These are phyloP conservation scores for Laupala kohalensis DNA, from an alignment of 1,140 invertebrate species.

Conservation along the genomic window DNA sequence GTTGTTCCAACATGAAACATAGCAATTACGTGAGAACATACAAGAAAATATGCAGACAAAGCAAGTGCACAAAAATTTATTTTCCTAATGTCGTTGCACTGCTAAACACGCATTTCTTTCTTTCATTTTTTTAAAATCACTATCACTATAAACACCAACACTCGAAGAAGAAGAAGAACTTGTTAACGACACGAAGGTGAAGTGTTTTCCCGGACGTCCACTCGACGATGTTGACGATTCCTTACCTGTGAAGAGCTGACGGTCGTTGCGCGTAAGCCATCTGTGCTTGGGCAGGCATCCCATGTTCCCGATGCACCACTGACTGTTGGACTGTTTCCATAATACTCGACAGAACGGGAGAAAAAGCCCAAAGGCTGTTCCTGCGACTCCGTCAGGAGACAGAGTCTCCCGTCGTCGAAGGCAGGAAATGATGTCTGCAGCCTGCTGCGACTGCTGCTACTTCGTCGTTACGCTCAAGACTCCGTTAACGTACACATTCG, in stretches of 20 bases:
- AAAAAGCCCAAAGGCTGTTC: background rate
- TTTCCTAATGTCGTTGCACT: no score
- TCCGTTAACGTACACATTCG: background rate
- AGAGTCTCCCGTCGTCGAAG: background rate
- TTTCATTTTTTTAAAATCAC: no score
- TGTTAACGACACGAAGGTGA: no score
- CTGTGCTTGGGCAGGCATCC: conserved; percentile 21
- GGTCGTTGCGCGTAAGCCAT: conserved; percentile 20
- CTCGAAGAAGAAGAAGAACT: no score
- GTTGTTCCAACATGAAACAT: no score
- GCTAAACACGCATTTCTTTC: no score
- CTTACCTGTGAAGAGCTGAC: conserved; percentile 20
- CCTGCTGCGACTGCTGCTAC: background rate
- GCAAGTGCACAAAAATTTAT: no score
- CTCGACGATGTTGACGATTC: no score
- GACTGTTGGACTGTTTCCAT: conserved; percentile 13
- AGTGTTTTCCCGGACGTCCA: no score
- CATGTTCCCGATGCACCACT: conserved; percentile 21
- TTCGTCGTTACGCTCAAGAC: background rate
- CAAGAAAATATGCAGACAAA: no score
- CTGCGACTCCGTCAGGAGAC: background rate
- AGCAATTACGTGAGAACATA: no score
- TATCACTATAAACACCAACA: no score
- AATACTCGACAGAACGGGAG: conserved; percentile 1
- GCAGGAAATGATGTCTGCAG: background rate